Evolutionary conservation across 2,113 vertebrate species (phyloP).

Genomic region (Oxygymnocypris stewartii): DNA sequence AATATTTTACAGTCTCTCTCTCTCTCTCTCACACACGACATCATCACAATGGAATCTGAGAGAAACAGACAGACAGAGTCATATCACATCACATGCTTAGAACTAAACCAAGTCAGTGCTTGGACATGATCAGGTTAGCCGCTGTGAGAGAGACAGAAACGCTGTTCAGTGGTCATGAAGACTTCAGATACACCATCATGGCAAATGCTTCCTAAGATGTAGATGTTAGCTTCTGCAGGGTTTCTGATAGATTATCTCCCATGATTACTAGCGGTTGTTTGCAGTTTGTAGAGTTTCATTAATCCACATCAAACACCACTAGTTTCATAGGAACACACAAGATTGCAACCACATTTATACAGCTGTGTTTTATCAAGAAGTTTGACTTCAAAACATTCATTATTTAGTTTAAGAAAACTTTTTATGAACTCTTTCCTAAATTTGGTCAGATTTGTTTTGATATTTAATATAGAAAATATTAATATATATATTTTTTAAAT

Average conservation of each 20-base stretch:
- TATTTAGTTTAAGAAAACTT: not conserved
- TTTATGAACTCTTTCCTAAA: not conserved
- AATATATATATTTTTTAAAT: no score
- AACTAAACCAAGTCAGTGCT: constrained; percentile 3
- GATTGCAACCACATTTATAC: not conserved
- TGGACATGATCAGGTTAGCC: not conserved
- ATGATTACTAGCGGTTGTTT: not conserved
- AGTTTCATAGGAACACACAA: not conserved
- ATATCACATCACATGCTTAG: not conserved
- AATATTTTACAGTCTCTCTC: not conserved
- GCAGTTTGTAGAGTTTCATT: not conserved
- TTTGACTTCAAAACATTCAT: not conserved
- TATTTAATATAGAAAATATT: no score
- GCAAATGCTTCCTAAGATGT: not conserved
- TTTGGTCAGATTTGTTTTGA: no score
- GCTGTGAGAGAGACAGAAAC: not conserved
- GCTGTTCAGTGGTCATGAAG: not conserved
- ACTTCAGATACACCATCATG: not conserved
- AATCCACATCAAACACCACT: not conserved
- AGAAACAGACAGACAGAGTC: not conserved
- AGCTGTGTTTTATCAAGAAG: not conserved
- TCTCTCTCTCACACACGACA: not conserved
- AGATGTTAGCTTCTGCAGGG: not conserved
- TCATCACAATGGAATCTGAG: not conserved
- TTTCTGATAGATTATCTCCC: not conserved